Evolutionary conservation across 1,140 invertebrate species (phyloP), one percentile per base, ranked within the genome.

Genomic region (Zaprionus taronus): DNA sequence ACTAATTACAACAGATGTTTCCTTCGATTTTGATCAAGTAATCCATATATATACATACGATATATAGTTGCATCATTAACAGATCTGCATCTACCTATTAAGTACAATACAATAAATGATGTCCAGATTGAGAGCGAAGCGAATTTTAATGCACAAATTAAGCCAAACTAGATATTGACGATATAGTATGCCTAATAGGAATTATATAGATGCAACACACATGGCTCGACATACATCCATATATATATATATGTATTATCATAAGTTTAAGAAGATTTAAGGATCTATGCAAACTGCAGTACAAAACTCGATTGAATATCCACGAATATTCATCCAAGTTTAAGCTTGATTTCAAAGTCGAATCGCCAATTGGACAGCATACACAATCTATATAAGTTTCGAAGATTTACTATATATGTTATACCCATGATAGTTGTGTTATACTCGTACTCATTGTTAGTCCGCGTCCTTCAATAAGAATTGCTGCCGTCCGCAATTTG

Each of bases 401-500:
- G 14, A 47, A 17, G 6, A 14, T 51, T 51, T 24, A 51, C 20
- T 51, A 22, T 24, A 22, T 24, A 7, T 51, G 12, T 24, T 12
- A 51, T 12, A 24, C 47, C 11, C 47, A 51, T 14, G 6, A n/a
- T 51, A 41, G 38, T 15, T 41, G 28, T 44, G 41, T 44, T n/a
- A 22, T 22, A 22, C 20, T 22, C 22, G 22, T 2, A 22, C 15
- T 34, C 36, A 63, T 44, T 51, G 62, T 64, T 64, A 64, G 62
- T 55, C 62, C 62, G 62, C 56, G 41, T 47, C 53, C 53, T 68
- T 44, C 31, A 22, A 58, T 5, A 66, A 72, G 36, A 78, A 87
- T 87, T 83, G 77, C 80, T 86, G 84, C 83, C 83, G 83, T 86
- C 83, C 83, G 80, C 83, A 87, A 87, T 83, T 85, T 81, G 79